Evolutionary conservation across 2,113 vertebrate species (phyloP), one percentile per base, ranked within the genome.

Genomic region (Notiomystis cincta): DNA sequence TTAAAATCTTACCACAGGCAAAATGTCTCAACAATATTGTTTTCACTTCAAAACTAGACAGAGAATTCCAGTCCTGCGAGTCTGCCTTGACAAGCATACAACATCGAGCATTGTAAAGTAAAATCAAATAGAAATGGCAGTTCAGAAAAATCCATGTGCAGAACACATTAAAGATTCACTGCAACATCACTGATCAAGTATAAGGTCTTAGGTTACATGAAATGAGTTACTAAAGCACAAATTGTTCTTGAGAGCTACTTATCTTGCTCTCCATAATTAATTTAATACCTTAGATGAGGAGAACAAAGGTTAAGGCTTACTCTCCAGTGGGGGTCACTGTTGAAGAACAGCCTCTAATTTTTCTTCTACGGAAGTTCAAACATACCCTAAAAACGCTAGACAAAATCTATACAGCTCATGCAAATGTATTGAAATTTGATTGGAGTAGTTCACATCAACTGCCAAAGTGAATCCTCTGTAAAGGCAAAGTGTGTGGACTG

Each of bases 251-350:
- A 96, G 94, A 95, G 69, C 82, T 94, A 82, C 85, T 96, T 96
- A 93, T 88, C 90, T 97, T 90, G 66, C 83, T 95, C 85, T 90
- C 88, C 45, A 38, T 94, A 95, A 97, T 97, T 94, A 96, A 94
- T 95, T 94, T 93, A 97, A 93, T 92, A 81, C 77, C 76, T 83
- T 94, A 69, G 94, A 91, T 91, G 64, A 95, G 35, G 57, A 91
- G 92, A 87, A 84, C 84, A 93, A 96, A 92, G 89, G 86, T 95
- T 89, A 93, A 94, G 73, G 23, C 72, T 96, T 78, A 56, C 48
- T 93, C 65, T 93, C 64, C 71, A 91, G 44, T 67, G 80, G 42
- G 42, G 90, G 91, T 95, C 89, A 92, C 62, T 93, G 40, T 44
- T 96, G 82, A 90, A 88, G 84, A 88, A 87, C 45, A 89, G 60